Evolutionary conservation across 2,888 invertebrate genomes (phyloP).

Genomic region (Sussaba pulchella): DNA sequence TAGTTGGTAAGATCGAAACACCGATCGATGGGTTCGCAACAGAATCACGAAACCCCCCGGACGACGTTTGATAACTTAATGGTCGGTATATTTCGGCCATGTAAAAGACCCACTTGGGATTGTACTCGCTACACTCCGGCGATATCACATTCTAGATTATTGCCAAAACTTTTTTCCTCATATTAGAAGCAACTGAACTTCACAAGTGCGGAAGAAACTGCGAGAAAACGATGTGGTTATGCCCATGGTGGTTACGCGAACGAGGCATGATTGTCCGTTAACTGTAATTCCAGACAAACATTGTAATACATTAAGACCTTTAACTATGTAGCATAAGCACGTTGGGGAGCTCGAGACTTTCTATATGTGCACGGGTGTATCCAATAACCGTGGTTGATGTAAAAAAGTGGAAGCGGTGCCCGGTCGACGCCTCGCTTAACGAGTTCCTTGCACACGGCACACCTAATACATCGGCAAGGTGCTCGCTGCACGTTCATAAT

Average conservation of each 20-base stretch:
- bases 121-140: constrained; percentile 34
- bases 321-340: constrained; percentile 44
- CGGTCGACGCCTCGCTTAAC: constrained; percentile 60
- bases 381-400: constrained; percentile 60
- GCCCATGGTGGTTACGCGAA: constrained; percentile 47
- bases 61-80: too few species aligned
- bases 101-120: constrained; percentile 37
- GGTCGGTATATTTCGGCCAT: not conserved
- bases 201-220: constrained; percentile 54
- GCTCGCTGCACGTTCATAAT: constrained; percentile 51
- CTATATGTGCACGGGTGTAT: constrained; percentile 44
- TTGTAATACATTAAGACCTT: constrained; percentile 20
- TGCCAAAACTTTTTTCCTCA: constrained; percentile 43
- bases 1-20: constrained; percentile 22
- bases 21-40: too few species aligned
- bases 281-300: constrained; percentile 26
- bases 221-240: constrained; percentile 58
- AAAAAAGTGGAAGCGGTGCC: constrained; percentile 24
- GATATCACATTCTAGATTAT: constrained; percentile 55
- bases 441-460: constrained; percentile 23
- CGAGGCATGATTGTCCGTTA: constrained; percentile 41
- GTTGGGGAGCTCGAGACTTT: constrained; percentile 56
- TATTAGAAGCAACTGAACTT: constrained; percentile 9
- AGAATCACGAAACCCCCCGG: too few species aligned
- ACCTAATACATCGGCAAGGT: constrained; percentile 30